Conservation (phyloP, 2,888 invertebrate genomes). For the Lapara coniferarum region DNA sequence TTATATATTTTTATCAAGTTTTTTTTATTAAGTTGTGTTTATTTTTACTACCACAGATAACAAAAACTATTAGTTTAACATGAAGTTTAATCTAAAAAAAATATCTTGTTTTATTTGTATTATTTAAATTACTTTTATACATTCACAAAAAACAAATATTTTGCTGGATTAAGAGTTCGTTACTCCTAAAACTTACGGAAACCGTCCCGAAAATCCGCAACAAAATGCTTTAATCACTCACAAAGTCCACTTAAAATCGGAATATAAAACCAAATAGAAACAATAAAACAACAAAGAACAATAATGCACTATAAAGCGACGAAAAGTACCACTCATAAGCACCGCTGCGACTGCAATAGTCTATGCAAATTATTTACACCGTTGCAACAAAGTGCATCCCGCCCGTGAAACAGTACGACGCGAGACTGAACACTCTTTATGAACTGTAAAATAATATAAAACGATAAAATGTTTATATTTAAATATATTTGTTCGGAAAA, state of each 20-base stretch:
- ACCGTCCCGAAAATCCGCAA: conserved; percentile 35
- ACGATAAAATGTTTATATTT: conserved; percentile 49
- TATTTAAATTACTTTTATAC: too few relatives aligned
- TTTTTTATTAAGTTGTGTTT: background rate
- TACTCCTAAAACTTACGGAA: conserved; percentile 25
- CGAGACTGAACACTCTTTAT: conserved; percentile 32
- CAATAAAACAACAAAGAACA: conserved; percentile 59
- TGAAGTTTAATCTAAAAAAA: background rate
- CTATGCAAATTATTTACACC: conserved; percentile 79
- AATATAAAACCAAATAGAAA: conserved; percentile 52
- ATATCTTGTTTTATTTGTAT: background rate
- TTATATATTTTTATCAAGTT: background rate
- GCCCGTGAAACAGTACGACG: conserved; percentile 34
- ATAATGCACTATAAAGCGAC: conserved; percentile 76
- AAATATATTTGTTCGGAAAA: conserved; percentile 66
- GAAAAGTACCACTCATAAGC: conserved; percentile 75
- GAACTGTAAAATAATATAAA: conserved; percentile 31
- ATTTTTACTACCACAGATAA: background rate
- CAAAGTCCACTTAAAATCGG: conserved; percentile 47
- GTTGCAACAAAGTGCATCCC: conserved; percentile 70
- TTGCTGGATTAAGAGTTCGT: background rate
- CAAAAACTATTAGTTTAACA: background rate
- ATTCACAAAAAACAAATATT: background rate
- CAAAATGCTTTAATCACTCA: conserved; percentile 57
- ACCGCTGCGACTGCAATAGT: conserved; percentile 67